These are phyloP conservation scores for Drepana arcuata DNA, from an alignment of 1,140 invertebrate species.

Conservation along the genomic window DNA sequence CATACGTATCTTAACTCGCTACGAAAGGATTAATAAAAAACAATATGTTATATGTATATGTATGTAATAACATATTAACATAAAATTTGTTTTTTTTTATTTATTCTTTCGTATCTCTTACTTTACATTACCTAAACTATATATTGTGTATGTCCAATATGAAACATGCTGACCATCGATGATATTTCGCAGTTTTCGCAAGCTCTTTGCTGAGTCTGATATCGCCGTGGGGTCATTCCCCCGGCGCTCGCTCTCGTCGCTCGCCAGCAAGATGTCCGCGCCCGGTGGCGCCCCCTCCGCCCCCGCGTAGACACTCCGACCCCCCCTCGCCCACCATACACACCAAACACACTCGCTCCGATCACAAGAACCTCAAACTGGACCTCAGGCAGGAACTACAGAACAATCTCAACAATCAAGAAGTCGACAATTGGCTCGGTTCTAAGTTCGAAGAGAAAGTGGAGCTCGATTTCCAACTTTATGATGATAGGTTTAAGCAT, in stretches of 20 bases:
- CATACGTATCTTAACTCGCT: no score
- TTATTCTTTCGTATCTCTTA: no score
- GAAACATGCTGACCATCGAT: background rate
- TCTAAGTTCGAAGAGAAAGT: slow-evolving; percentile 33
- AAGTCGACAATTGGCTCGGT: slow-evolving; percentile 52
- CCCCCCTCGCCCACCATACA: slow-evolving; percentile 18
- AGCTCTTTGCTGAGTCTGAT: slow-evolving; percentile 72
- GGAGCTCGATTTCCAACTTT: slow-evolving; percentile 13
- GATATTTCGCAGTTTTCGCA: slow-evolving; percentile 65
- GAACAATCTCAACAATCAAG: slow-evolving; percentile 33
- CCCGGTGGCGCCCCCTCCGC: slow-evolving; percentile 45
- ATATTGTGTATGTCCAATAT: no score
- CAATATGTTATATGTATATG: no score
- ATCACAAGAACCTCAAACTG: slow-evolving; percentile 26
- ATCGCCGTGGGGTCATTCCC: slow-evolving; percentile 68
- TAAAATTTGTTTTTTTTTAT: no score
- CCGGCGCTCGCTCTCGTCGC: slow-evolving; percentile 52
- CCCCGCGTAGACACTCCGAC: slow-evolving; percentile 57
- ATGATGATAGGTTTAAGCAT: slow-evolving; percentile 32
- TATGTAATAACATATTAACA: no score
- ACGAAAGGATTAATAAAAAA: no score
- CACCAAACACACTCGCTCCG: slow-evolving; percentile 18
- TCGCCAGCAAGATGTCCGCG: slow-evolving; percentile 50
- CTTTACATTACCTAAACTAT: no score
- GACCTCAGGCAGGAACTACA: slow-evolving; percentile 51